These are phyloP conservation scores for Lithophane semibrunnea DNA, from an alignment of 2,888 invertebrate species.

Conservation along the genomic window DNA sequence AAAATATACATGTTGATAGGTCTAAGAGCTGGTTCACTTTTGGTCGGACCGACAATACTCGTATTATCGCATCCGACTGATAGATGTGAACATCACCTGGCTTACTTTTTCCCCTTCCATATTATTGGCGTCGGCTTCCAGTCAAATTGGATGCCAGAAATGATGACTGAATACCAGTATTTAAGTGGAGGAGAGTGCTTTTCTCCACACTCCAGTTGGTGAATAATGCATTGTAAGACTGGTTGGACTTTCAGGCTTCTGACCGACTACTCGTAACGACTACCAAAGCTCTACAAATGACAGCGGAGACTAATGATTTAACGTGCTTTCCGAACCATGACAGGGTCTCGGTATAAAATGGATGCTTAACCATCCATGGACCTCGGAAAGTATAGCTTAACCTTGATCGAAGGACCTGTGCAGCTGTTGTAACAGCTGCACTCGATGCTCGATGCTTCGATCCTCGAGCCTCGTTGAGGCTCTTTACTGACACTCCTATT, in stretches of 20 bases:
- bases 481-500: not conserved
- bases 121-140: not conserved
- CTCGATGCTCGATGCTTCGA: no score
- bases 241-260: not conserved
- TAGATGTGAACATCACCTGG: not conserved
- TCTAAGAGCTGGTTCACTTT: constrained; percentile 10
- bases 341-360: not conserved
- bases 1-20: constrained; percentile 11
- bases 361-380: not conserved
- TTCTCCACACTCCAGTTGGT: not conserved
- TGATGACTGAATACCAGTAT: not conserved
- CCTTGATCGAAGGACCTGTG: not conserved
- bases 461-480: no score
- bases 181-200: not conserved
- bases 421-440: no score
- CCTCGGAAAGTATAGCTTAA: not conserved
- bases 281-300: not conserved
- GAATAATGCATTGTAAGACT: not conserved
- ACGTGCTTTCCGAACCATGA: not conserved
- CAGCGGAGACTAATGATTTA: not conserved
- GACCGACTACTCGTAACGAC: not conserved
- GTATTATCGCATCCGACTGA: not conserved
- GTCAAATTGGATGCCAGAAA: no score
- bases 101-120: not conserved
- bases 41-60: not conserved